Evolutionary conservation across 2,797 vertebrate species (phyloP).

Genomic region (Syncerus caffer): DNA sequence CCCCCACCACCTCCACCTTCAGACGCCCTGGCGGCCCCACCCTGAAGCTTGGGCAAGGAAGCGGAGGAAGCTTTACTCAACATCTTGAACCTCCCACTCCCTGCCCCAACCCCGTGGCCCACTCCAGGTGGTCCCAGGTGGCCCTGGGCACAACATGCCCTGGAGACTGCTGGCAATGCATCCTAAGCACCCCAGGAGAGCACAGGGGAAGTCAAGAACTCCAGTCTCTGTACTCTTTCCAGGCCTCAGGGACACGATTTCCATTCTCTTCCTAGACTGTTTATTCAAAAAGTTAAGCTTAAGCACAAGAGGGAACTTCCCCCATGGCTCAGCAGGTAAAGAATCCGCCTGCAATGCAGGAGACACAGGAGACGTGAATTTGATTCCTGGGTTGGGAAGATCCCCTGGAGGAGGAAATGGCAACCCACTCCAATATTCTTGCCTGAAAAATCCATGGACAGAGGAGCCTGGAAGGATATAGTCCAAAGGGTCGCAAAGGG

Average conservation of each 20-base stretch:
- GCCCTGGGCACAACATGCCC: not conserved
- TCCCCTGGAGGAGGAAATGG: not conserved
- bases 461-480: not conserved
- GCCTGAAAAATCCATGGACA: not conserved
- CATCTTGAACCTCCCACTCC: not conserved
- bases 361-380: not conserved
- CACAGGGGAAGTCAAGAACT: not conserved
- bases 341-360: not conserved
- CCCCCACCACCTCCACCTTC: not conserved
- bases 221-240: not conserved
- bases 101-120: not conserved
- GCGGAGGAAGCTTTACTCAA: not conserved
- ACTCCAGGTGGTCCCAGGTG: not conserved
- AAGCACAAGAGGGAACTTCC: not conserved
- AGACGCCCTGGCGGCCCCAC: accelerated
- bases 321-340: not conserved
- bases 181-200: not conserved
- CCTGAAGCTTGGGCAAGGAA: not conserved
- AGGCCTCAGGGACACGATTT: not conserved
- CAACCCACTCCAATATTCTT: not conserved
- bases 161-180: not conserved
- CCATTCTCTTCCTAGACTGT: not conserved
- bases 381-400: not conserved
- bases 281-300: not conserved
- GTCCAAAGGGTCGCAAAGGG: not conserved